A percentile compares a stretch with the other conserved stretches of the same genome.
Conservation (phyloP, 2,797 vertebrate genomes). For the Anguilla megastoma region DNA sequence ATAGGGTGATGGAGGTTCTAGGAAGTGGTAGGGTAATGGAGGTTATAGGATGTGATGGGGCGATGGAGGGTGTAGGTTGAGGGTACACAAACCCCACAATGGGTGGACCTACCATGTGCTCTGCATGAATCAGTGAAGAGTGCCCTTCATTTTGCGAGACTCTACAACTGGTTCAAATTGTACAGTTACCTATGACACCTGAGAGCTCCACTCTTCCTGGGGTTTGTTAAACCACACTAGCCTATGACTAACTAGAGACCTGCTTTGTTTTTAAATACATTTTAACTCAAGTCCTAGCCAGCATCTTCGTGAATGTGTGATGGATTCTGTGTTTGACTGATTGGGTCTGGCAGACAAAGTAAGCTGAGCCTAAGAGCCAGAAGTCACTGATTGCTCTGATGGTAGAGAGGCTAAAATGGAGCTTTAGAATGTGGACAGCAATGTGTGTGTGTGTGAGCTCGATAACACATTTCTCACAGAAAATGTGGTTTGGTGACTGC, state of each 20-base stretch:
- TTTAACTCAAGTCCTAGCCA: not conserved
- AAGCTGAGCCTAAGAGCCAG: slow-evolving; percentile 70
- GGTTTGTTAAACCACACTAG: no score
- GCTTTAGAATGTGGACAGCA: no score
- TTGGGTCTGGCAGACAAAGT: slow-evolving; percentile 60
- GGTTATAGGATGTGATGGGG: no score
- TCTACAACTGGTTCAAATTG: not conserved
- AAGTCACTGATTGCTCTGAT: slow-evolving; percentile 66
- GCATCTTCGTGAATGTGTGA: not conserved
- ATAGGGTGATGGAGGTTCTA: no score
- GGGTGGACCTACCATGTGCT: not conserved
- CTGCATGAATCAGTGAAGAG: not conserved
- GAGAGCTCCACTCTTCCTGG: not conserved
- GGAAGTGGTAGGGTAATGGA: no score
- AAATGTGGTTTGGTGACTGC: no score
- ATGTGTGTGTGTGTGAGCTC: no score
- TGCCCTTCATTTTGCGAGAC: not conserved
- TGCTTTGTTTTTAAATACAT: not conserved
- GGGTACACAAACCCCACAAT: not conserved
- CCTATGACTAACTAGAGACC: not conserved
- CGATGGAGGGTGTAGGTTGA: not conserved
- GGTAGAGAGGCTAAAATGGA: no score
- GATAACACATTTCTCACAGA: no score
- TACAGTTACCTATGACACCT: not conserved
- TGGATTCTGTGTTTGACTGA: slow-evolving; percentile 37